Conservation (phyloP, 2,797 vertebrate species). For the Sebastes cheni region DNA sequence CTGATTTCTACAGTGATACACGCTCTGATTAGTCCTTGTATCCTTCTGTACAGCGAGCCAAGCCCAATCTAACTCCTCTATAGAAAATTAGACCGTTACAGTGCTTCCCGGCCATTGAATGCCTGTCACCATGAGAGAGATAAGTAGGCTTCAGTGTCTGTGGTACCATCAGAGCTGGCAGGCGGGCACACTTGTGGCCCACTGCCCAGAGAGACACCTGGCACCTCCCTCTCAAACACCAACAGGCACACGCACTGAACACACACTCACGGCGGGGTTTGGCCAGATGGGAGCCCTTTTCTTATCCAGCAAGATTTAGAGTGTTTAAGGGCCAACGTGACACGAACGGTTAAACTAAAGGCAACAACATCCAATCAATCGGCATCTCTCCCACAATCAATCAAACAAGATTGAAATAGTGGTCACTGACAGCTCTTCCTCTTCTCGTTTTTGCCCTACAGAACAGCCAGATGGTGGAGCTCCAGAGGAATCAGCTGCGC, state of each 20-base stretch:
- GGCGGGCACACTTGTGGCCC: constrained; percentile 51
- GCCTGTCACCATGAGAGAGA: constrained; percentile 17
- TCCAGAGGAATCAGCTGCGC: constrained; percentile 91
- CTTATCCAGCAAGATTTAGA: constrained; percentile 49
- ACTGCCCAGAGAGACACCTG: constrained; percentile 66
- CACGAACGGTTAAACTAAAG: constrained; percentile 37
- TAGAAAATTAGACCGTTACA: constrained; percentile 30
- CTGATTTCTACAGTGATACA: background rate
- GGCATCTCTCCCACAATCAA: background rate
- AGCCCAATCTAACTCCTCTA: constrained; percentile 6
- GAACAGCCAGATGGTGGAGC: constrained; percentile 92
- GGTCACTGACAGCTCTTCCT: constrained; percentile 29
- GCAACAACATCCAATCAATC: constrained; percentile 37
- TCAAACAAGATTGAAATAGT: constrained; percentile 13
- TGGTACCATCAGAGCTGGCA: constrained; percentile 48
- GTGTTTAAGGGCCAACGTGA: constrained; percentile 23
- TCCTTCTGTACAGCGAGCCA: background rate
- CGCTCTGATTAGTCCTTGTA: background rate
- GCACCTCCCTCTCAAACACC: constrained; percentile 22
- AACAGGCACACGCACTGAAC: constrained; percentile 6
- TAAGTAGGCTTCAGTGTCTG: constrained; percentile 47
- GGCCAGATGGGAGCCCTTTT: constrained; percentile 50
- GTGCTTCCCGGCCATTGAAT: constrained; percentile 16
- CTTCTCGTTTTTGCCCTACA: constrained; percentile 46
- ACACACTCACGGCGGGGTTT: background rate